phyloP scores from a whole-genome alignment of 2,888 invertebrate species.

The Drosophila cognata region DNA sequence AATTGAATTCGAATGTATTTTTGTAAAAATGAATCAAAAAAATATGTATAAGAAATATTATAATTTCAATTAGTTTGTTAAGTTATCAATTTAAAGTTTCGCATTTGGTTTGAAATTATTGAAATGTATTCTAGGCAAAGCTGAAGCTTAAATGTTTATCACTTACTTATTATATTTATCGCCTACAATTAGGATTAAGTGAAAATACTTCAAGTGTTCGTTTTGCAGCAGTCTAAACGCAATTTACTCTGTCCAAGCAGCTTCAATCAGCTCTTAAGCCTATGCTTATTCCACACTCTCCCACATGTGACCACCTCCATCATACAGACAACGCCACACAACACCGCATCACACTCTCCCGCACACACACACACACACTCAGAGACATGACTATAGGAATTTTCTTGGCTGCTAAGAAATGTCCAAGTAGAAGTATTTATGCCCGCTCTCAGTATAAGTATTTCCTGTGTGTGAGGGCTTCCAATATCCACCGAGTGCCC shows the following conservation, averaged over 20 bases:
- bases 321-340: slow-evolving; percentile 4
- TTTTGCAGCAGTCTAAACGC: neutral
- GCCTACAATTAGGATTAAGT: neutral
- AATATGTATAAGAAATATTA: neutral
- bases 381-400: slow-evolving; percentile 3
- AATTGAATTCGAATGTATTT: neutral
- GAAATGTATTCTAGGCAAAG: neutral
- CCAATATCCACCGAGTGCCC: slow-evolving; percentile 11
- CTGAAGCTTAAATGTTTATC: neutral
- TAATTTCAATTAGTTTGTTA: neutral
- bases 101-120: neutral
- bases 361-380: neutral
- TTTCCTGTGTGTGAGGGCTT: slow-evolving; percentile 16
- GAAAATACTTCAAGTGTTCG: slow-evolving; percentile 6
- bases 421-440: slow-evolving; percentile 16
- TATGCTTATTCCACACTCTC: neutral
- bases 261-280: neutral
- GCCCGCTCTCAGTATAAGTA: slow-evolving; percentile 19
- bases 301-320: neutral
- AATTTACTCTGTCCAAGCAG: neutral
- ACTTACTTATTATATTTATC: too few species aligned
- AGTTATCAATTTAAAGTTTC: neutral
- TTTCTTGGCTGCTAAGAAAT: slow-evolving; percentile 32
- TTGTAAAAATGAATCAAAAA: neutral
- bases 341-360: neutral